These are phyloP conservation scores for Amphipyra berbera DNA, from an alignment of 2,888 invertebrate genomes.

Conservation along the genomic window DNA sequence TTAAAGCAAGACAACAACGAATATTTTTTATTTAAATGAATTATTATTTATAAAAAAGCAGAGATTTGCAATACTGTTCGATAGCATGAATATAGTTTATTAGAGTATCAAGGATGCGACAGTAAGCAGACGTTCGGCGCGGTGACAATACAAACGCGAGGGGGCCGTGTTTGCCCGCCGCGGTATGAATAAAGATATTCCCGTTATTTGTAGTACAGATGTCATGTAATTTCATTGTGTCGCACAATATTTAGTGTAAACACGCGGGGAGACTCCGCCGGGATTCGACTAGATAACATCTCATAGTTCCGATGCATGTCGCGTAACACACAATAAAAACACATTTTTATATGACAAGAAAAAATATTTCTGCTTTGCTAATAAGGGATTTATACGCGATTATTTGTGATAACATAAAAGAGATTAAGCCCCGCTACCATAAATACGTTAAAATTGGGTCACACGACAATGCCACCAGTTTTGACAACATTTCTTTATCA, in stretches of 20 bases:
- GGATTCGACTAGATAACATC: conserved; percentile 82
- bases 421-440: conserved; percentile 79
- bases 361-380: conserved; percentile 72
- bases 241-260: conserved; percentile 89
- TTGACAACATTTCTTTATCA: conserved; percentile 51
- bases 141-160: conserved; percentile 80
- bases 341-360: conserved; percentile 78
- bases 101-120: conserved; percentile 70
- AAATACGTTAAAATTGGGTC: conserved; percentile 71
- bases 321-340: conserved; percentile 78
- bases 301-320: conserved; percentile 79
- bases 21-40: background rate
- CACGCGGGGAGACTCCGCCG: conserved; percentile 81
- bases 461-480: conserved; percentile 55
- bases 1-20: too few species aligned
- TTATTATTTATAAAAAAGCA: background rate
- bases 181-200: conserved; percentile 90
- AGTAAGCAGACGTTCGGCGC: conserved; percentile 82
- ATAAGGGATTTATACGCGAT: conserved; percentile 82
- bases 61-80: conserved; percentile 26
- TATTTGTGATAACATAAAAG: conserved; percentile 80
- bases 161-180: conserved; percentile 84
- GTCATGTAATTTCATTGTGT: conserved; percentile 90
- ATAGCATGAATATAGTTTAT: conserved; percentile 59
- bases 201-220: conserved; percentile 90